These are phyloP conservation scores for Hyaena hyaena DNA, from an alignment of 2,113 vertebrate genomes.

Conservation along the genomic window DNA sequence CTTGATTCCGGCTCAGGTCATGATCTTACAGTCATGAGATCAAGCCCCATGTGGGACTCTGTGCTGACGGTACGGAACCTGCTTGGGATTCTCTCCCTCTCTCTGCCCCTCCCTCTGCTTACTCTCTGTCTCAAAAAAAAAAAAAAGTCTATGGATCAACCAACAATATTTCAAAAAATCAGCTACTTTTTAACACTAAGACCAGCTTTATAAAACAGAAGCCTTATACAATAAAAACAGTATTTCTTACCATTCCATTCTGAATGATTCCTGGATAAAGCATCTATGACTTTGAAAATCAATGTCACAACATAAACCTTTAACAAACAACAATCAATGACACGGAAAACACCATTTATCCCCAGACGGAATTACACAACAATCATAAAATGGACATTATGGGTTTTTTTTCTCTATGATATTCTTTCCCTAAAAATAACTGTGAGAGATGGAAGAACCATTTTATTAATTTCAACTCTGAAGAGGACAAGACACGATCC, in stretches of 20 bases:
- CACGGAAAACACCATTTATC: background rate
- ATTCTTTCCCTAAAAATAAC: background rate
- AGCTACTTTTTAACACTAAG: background rate
- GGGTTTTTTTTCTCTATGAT: background rate
- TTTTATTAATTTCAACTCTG: background rate
- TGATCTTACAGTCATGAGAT: no score
- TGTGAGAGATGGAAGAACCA: background rate
- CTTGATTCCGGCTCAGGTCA: no score
- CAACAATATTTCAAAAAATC: background rate
- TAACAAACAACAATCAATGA: background rate
- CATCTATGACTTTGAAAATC: background rate
- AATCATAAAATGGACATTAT: background rate
- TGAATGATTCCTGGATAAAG: background rate
- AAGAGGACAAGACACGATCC: background rate
- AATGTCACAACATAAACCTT: background rate
- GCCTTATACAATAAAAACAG: background rate
- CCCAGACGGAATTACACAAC: background rate
- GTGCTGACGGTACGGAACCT: no score
- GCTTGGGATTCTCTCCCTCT: no score
- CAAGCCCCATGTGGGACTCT: no score
- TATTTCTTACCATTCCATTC: constrained; percentile 18
- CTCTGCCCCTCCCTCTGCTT: no score
- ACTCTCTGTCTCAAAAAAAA: no score
- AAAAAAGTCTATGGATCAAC: background rate
- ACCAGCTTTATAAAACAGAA: background rate